phyloP scores from a whole-genome alignment of 2,113 vertebrate species.

The human region DNA sequence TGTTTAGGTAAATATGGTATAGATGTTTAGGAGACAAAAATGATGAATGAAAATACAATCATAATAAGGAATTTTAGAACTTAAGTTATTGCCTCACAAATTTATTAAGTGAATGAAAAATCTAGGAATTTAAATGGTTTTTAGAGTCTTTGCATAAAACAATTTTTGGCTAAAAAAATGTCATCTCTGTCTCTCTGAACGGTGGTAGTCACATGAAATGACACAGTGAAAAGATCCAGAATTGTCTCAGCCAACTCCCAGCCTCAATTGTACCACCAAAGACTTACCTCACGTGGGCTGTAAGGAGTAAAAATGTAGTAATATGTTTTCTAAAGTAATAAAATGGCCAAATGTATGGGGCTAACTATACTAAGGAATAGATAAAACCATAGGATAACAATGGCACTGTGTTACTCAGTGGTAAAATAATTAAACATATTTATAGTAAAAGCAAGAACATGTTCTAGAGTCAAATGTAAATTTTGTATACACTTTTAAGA shows the following conservation, averaged over 20 bases:
- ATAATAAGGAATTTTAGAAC: neutral
- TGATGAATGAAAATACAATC: neutral
- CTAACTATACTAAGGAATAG: neutral
- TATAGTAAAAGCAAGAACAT: neutral
- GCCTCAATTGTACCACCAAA: neutral
- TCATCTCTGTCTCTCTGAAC: neutral
- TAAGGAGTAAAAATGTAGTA: neutral
- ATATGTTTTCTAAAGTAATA: slow-evolving; percentile 3
- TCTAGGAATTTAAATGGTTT: neutral
- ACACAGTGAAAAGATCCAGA: neutral
- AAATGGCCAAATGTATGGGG: neutral
- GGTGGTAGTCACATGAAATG: neutral
- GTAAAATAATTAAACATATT: neutral
- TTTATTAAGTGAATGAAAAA: slow-evolving; percentile 28
- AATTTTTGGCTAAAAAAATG: neutral
- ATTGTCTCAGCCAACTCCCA: neutral
- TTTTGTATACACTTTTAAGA: neutral
- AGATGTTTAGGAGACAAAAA: slow-evolving; percentile 38
- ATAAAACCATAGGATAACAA: neutral
- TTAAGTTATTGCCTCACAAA: neutral
- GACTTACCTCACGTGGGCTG: neutral
- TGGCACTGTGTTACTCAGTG: neutral
- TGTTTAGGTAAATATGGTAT: slow-evolving; percentile 32
- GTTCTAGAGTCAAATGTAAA: neutral
- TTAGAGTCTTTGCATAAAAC: neutral